A percentile compares a stretch with the other conserved stretches of the same genome.
These are phyloP conservation scores for Parazoanthus darwini DNA, from an alignment of 92 coral and sea anemone genomes.

Conservation along the genomic window DNA sequence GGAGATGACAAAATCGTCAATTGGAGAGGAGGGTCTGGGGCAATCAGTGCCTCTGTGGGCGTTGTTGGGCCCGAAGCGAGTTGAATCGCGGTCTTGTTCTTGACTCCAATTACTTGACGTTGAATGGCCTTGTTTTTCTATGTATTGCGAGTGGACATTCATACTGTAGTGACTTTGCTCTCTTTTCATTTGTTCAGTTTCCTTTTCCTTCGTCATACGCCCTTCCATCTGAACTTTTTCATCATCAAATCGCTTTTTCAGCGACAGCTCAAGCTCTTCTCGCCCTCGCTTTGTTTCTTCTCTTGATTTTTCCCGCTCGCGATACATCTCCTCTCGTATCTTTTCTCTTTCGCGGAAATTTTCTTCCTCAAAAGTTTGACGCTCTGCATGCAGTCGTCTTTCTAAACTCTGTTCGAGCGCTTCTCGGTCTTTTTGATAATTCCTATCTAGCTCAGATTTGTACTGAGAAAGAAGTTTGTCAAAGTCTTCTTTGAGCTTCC, in stretches of 20 bases:
- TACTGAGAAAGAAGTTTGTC: conserved; percentile 80
- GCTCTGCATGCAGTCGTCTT: conserved; percentile 62
- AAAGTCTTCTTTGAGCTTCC: conserved; percentile 85
- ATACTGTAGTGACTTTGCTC: neutral
- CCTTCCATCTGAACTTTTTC: conserved; percentile 50
- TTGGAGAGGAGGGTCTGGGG: neutral
- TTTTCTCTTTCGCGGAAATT: conserved; percentile 56
- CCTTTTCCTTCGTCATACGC: conserved; percentile 7
- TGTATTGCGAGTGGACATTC: conserved; percentile 7
- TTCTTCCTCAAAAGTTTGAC: conserved; percentile 69
- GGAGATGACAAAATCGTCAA: neutral
- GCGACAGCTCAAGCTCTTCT: conserved; percentile 23
- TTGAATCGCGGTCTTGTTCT: neutral
- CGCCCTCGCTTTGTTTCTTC: conserved; percentile 49
- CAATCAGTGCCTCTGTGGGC: neutral
- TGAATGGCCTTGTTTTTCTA: neutral
- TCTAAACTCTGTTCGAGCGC: conserved; percentile 61
- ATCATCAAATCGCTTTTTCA: conserved; percentile 42
- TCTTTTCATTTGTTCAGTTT: conserved; percentile 22
- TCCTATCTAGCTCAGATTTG: conserved; percentile 72
- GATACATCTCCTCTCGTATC: conserved; percentile 59
- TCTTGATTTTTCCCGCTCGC: conserved; percentile 40
- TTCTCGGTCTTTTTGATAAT: conserved; percentile 69
- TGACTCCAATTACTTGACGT: neutral
- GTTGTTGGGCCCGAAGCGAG: neutral